phyloP scores from a whole-genome alignment of 2,797 vertebrate species.

The Columba guinea region DNA sequence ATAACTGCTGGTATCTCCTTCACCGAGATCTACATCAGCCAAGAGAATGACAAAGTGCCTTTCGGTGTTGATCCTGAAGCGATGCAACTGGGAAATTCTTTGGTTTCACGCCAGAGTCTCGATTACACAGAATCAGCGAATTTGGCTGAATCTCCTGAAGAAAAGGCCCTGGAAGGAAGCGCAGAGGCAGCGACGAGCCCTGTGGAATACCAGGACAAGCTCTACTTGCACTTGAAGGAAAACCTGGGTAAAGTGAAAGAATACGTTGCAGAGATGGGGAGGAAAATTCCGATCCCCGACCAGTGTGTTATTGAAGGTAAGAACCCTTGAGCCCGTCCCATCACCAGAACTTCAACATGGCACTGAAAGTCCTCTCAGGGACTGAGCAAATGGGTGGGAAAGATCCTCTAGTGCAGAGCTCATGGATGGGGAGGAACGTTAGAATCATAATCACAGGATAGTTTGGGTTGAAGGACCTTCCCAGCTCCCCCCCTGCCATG shows the following conservation, averaged over 20 bases:
- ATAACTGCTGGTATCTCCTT: conserved; percentile 71
- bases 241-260: conserved; percentile 86
- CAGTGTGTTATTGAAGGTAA: conserved; percentile 94
- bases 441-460: no score
- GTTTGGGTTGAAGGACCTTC: no score
- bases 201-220: conserved; percentile 78
- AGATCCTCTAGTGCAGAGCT: background rate
- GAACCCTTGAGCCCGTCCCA: background rate
- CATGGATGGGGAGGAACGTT: background rate
- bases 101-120: conserved; percentile 16
- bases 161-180: background rate
- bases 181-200: conserved; percentile 30
- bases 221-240: conserved; percentile 88
- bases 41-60: conserved; percentile 45
- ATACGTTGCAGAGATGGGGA: conserved; percentile 83
- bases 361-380: background rate
- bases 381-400: background rate
- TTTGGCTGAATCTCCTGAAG: background rate
- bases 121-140: background rate
- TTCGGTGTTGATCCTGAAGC: conserved; percentile 47
- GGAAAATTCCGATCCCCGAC: conserved; percentile 88
- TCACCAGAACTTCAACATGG: background rate
- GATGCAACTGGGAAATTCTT: conserved; percentile 23
- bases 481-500: no score
- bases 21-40: conserved; percentile 69